Evolutionary conservation across 2,797 vertebrate genomes (phyloP).

Genomic region (Pangasius sanitwongsei): DNA sequence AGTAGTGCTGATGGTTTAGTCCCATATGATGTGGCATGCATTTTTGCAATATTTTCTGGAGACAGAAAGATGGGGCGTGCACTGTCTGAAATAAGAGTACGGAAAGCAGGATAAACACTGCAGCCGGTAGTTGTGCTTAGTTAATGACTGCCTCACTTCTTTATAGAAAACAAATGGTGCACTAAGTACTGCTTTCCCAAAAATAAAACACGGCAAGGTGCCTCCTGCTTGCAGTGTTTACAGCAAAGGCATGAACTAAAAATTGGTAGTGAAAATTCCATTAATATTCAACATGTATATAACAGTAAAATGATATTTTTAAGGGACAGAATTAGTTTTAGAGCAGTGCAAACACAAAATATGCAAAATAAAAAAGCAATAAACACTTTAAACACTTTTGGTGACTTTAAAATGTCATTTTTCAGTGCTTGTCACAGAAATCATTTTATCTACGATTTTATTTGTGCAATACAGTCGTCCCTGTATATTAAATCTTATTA

Average conservation of each 20-base stretch:
- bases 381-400: neutral
- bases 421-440: neutral
- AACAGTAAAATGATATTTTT: neutral
- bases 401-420: neutral
- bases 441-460: neutral
- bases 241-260: neutral
- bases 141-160: slow-evolving; percentile 45
- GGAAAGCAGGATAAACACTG: slow-evolving; percentile 32
- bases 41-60: slow-evolving; percentile 17
- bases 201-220: slow-evolving; percentile 34
- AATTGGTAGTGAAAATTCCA: neutral
- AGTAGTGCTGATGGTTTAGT: neutral
- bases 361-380: neutral
- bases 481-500: neutral
- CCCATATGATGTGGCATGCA: slow-evolving; percentile 20
- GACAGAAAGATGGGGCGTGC: slow-evolving; percentile 29
- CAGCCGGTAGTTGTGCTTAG: slow-evolving; percentile 37
- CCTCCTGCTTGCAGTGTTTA: slow-evolving; percentile 4
- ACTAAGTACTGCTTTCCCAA: slow-evolving; percentile 49
- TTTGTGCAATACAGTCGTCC: neutral
- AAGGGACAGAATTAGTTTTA: neutral
- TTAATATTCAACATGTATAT: neutral
- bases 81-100: slow-evolving; percentile 27
- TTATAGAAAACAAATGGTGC: slow-evolving; percentile 54
- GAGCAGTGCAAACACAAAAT: neutral